Percentiles rank a stretch among this genome's conserved stretches.
Evolutionary conservation across 1,140 invertebrate species (phyloP).

Genomic region (Drosophila lacteicornis): DNA sequence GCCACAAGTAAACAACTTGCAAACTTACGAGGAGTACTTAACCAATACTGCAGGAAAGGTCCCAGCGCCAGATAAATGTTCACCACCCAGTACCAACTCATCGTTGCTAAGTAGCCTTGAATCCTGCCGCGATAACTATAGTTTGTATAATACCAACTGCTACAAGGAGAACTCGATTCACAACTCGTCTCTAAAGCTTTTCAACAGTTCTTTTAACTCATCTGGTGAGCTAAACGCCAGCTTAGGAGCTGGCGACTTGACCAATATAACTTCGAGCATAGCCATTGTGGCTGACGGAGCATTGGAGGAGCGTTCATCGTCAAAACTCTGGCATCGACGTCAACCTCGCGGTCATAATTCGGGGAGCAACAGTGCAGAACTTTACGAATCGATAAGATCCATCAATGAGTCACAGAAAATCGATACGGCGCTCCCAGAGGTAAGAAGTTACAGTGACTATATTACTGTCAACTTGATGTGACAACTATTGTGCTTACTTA

Average conservation of each 20-base stretch:
- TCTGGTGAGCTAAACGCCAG: constrained; percentile 65
- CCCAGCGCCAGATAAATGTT: constrained; percentile 18
- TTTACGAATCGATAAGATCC: constrained; percentile 51
- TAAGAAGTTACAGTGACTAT: constrained; percentile 17
- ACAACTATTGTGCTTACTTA: constrained; percentile 15
- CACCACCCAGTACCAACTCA: constrained; percentile 34
- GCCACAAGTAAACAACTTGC: constrained; percentile 37
- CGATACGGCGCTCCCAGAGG: constrained; percentile 84
- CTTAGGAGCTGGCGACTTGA: constrained; percentile 34
- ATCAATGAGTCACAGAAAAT: constrained; percentile 84
- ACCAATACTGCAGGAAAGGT: background rate
- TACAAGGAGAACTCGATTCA: constrained; percentile 67
- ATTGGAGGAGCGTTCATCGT: constrained; percentile 32
- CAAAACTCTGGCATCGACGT: constrained; percentile 69
- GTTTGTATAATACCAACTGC: constrained; percentile 39
- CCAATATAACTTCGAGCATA: constrained; percentile 45
- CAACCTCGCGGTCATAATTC: constrained; percentile 8
- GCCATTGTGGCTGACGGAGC: constrained; percentile 27
- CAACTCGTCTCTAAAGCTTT: constrained; percentile 55
- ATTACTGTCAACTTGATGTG: background rate
- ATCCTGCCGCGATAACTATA: constrained; percentile 22
- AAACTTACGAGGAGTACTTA: constrained; percentile 40
- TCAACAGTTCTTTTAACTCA: constrained; percentile 73
- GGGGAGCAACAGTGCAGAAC: constrained; percentile 7
- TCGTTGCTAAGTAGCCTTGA: constrained; percentile 57